Conservation (phyloP, 2,113 vertebrate species). For the Scophthalmus maximus region DNA sequence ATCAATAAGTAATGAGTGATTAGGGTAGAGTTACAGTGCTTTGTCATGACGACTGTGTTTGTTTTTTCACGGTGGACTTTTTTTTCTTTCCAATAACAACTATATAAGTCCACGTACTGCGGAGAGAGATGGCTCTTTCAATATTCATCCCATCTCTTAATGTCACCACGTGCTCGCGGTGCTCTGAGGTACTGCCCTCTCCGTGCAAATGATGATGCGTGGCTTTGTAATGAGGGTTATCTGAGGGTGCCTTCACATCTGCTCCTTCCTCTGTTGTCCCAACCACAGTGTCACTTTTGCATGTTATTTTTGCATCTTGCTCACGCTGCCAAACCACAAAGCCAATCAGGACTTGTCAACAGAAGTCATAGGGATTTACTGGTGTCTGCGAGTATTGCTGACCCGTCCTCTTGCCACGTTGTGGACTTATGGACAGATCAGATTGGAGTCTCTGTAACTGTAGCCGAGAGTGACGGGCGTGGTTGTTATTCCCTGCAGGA, state of each 20-base stretch:
- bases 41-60: background rate
- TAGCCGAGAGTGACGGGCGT: constrained; percentile 3
- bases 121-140: constrained; percentile 22
- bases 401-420: background rate
- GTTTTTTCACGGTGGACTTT: constrained; percentile 22
- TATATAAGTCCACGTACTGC: background rate
- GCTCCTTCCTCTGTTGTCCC: constrained; percentile 8
- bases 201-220: constrained; percentile 18
- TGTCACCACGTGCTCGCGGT: background rate
- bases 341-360: background rate
- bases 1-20: constrained; percentile 61
- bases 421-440: background rate
- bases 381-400: background rate
- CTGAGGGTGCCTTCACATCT: constrained; percentile 31
- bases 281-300: background rate
- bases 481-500: constrained; percentile 1
- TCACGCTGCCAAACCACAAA: background rate
- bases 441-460: background rate
- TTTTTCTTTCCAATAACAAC: constrained; percentile 39
- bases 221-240: constrained; percentile 35
- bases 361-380: background rate
- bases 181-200: constrained; percentile 34
- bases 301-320: background rate
- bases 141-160: constrained; percentile 30
- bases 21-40: constrained; percentile 30